Base-by-base conservation (phyloP, 1,140 invertebrate genomes). In the Pogonus chalceus region DNA sequence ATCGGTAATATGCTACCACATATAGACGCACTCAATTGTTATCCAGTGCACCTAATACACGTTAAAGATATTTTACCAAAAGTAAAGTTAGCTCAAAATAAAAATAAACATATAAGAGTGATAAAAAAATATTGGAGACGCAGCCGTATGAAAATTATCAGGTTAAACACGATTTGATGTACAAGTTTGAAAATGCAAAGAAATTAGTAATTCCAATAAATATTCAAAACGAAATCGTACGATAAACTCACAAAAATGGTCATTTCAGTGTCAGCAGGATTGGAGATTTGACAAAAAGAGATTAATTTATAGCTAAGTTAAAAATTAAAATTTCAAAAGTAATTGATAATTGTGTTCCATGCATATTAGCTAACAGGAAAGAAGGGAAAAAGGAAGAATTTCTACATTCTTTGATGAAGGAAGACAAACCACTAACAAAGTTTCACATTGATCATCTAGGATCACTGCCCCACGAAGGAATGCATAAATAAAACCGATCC, bases 391-490 rank as follows among this genome's bases (percentile, higher is more conserved):
- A 43, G 18, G 1, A 55, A 64, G 22, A 65, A 63, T 0, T 57
- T 60, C 20, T 66, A 12, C 35, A 64, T 46, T 60, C 60, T 9
- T 62, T 69, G 2, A 49, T 56, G 2, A 67, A 67, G 46, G 35
- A 39, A 3, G 21, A n/a, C 3, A 22, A 49, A 18, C 63, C 65
- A 4, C 54, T 67, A 52, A 57, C 66, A n/a, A 67, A 64, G 0
- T 16, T 63, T 3, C 66, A 67, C 24, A 54, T 58, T 0, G 65
- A 68, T 48, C 64, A 68, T 48, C 37, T 68, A 4, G 63, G 65
- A 1, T 65, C 65, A 4, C 61, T 69, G 35, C 14, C n/a, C 66
- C 65, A 7, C 43, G 66, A 20, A 57, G 56, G 12, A 60, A 60
- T 26, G 58, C 56, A 16, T 56, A 60, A 23, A 57, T 61, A 0